Evolutionary conservation across 2,888 invertebrate genomes (phyloP).

Genomic region (Stratiomys singularior): DNA sequence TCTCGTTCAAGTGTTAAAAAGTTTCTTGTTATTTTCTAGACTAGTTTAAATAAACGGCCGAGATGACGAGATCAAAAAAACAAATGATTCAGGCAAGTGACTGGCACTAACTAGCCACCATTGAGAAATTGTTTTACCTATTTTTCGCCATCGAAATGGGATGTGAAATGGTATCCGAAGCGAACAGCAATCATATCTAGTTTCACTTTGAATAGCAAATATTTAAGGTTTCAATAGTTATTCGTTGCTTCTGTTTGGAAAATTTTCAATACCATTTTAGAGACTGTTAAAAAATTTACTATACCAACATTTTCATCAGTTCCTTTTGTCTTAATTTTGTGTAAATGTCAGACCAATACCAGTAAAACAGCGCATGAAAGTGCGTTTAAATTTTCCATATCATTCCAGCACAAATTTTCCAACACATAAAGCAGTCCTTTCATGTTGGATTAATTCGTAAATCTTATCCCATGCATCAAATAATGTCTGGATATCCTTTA

Average conservation of each 20-base stretch:
- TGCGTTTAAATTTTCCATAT: too few species aligned
- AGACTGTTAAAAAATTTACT: too few species aligned
- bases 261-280: too few species aligned
- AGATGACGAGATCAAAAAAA: neutral
- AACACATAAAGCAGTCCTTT: neutral
- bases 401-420: too few species aligned
- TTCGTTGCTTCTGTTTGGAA: too few species aligned
- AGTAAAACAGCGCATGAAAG: too few species aligned
- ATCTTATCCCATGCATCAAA: slow-evolving; percentile 13
- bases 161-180: too few species aligned
- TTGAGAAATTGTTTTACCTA: neutral
- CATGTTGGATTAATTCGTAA: neutral
- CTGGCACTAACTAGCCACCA: neutral
- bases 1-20: slow-evolving; percentile 25
- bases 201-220: neutral
- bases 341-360: too few species aligned
- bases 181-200: too few species aligned
- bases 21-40: slow-evolving; percentile 30
- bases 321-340: too few species aligned
- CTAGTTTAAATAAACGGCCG: neutral
- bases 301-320: too few species aligned
- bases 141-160: neutral
- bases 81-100: neutral
- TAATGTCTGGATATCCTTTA: neutral
- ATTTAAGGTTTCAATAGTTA: neutral